Evolutionary conservation across 1,140 invertebrate genomes (phyloP).

Genomic region (Lepidostoma basale): DNA sequence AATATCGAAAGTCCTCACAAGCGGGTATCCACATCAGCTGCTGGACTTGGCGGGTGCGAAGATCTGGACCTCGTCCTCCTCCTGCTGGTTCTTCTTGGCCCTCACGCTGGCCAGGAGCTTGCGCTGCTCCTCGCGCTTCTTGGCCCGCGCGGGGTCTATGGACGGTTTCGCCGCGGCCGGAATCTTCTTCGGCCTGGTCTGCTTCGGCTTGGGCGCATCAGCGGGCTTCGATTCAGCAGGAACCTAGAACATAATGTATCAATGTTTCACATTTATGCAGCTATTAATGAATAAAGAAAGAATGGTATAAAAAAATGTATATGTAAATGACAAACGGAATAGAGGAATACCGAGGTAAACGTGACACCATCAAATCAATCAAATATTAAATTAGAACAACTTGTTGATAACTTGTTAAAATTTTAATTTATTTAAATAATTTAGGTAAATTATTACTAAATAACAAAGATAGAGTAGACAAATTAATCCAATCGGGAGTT

Average conservation of each 20-base stretch:
- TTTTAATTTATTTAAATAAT: not conserved
- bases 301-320: not conserved
- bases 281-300: not conserved
- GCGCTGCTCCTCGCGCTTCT: slow-evolving; percentile 34
- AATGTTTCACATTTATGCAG: too few relatives aligned
- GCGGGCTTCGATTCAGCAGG: not conserved
- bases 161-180: not conserved
- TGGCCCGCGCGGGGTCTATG: slow-evolving; percentile 8
- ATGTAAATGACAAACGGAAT: not conserved
- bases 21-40: too few relatives aligned
- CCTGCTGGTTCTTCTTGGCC: not conserved
- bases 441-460: too few relatives aligned
- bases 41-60: slow-evolving; percentile 15
- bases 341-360: too few relatives aligned
- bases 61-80: slow-evolving; percentile 19
- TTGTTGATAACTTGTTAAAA: not conserved
- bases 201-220: not conserved
- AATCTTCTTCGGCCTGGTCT: slow-evolving; percentile 3
- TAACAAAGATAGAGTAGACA: too few relatives aligned
- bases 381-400: too few relatives aligned
- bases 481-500: too few relatives aligned
- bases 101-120: slow-evolving; percentile 32
- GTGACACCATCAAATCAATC: too few relatives aligned
- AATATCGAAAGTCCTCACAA: too few relatives aligned
- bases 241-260: slow-evolving; percentile 28